Evolutionary conservation across 2,797 vertebrate species (phyloP), one percentile per base, ranked within the genome.

Genomic region (Acipenser transmontanus): DNA sequence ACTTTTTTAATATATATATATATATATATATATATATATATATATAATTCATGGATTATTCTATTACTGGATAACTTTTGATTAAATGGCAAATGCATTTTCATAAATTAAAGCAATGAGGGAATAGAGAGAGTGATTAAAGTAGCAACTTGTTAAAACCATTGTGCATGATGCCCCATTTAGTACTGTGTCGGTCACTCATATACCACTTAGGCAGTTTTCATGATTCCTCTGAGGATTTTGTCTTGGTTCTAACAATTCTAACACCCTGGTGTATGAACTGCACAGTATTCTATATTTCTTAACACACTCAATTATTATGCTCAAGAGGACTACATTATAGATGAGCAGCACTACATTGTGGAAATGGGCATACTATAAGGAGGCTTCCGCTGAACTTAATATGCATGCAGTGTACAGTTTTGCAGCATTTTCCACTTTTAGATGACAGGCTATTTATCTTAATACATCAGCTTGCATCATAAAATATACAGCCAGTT

Each of bases 391-490:
- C 56, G 67, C 69, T 72, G 70, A 78, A 76, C 68, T 84, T 82
- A 86, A 79, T 80, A 85, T 83, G 76, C 79, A 81, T 71, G 69
- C 69, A 69, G 70, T 68, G 71, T 68, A 77, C 70, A 67, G 73
- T 69, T 80, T 76, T 73, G 64, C 68, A 65, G 68, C 74, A 76
- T 76, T 77, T 82, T 74, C 75, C 70, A 69, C 67, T 66, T 79
- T 74, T 74, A 82, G 81, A 77, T 81, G 83, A 83, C 86, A 88
- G 79, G 76, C 76, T 80, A 86, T 82, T 82, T 78, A 79, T 80
- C 82, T 88, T 76, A 73, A 80, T 77, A 81, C 65, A 76, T 83
- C 81, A 73, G 59, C 63, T 54, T 63, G 69, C 71, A 78, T 81
- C 81, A 71, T 56, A 66, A 72, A 82, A 73, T 70, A 81, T 80